Percentiles rank a stretch among this genome's conserved stretches.
These are phyloP conservation scores for Meta bourneti DNA, from an alignment of 2,888 invertebrate species.

Conservation along the genomic window DNA sequence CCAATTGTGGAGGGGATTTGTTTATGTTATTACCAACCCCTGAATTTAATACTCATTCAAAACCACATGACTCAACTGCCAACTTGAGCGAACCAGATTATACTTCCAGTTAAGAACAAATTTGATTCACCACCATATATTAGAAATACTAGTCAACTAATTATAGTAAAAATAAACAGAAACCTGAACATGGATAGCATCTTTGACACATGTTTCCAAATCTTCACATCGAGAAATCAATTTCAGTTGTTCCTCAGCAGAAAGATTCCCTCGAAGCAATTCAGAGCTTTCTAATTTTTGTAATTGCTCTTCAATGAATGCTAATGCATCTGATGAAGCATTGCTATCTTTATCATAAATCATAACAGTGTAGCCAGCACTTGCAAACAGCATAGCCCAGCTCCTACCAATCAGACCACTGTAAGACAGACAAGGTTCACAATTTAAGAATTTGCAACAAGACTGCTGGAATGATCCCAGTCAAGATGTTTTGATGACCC, in stretches of 20 bases:
- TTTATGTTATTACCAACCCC: too few relatives aligned
- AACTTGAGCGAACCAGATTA: too few relatives aligned
- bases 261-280: conserved; percentile 85
- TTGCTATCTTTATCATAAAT: conserved; percentile 91
- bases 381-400: conserved; percentile 98
- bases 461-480: not conserved
- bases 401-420: conserved; percentile 97
- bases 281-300: conserved; percentile 86
- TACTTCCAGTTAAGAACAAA: too few relatives aligned
- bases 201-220: conserved; percentile 87
- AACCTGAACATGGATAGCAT: conserved; percentile 86
- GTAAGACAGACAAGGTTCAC: conserved; percentile 65
- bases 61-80: too few relatives aligned
- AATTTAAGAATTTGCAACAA: not conserved
- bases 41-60: too few relatives aligned
- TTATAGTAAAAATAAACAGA: not conserved
- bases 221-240: conserved; percentile 84
- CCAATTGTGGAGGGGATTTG: too few relatives aligned
- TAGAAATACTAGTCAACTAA: too few relatives aligned
- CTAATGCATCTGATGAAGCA: conserved; percentile 88
- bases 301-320: conserved; percentile 88
- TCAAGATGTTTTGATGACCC: not conserved
- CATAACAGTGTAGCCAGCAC: conserved; percentile 92
- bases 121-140: too few relatives aligned
- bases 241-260: conserved; percentile 87